A percentile compares a stretch with the other conserved stretches of the same genome.
Evolutionary conservation across 2,797 vertebrate genomes (phyloP).

Genomic region (Gambusia yucatana): DNA sequence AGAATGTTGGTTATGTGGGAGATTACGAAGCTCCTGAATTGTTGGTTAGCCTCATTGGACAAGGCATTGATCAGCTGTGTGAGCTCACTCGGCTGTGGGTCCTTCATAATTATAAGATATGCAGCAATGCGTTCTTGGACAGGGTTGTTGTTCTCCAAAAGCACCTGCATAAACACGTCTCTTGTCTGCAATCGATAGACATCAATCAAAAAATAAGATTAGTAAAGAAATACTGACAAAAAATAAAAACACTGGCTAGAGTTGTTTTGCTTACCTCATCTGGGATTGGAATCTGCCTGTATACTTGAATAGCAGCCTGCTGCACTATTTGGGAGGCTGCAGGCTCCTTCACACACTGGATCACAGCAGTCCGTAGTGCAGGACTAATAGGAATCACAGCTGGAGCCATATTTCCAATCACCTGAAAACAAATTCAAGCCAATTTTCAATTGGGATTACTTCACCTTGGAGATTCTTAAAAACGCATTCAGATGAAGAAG

Average conservation of each 20-base stretch:
- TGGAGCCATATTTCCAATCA: conserved; percentile 94
- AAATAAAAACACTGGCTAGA: not conserved
- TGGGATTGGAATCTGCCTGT: conserved; percentile 84
- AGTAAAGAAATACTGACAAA: not conserved
- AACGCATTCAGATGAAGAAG: not conserved
- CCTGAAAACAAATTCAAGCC: conserved; percentile 69
- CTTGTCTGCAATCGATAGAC: conserved; percentile 76
- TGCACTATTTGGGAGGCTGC: conserved; percentile 83
- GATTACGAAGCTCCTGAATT: conserved; percentile 90
- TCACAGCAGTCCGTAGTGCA: conserved; percentile 81
- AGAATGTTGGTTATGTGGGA: conserved; percentile 92
- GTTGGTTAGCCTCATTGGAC: conserved; percentile 78
- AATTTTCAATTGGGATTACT: not conserved
- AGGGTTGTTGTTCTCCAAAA: conserved; percentile 78
- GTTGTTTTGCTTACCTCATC: conserved; percentile 83
- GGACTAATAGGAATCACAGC: conserved; percentile 83
- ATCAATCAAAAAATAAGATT: not conserved
- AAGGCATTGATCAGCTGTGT: conserved; percentile 77
- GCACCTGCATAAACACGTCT: conserved; percentile 81
- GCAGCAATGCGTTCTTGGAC: conserved; percentile 91
- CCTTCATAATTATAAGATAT: conserved; percentile 92
- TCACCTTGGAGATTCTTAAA: not conserved
- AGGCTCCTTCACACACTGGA: conserved; percentile 85
- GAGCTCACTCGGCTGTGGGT: conserved; percentile 82
- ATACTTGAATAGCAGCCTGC: conserved; percentile 93